These are phyloP conservation scores for Adrianichthys oophorus DNA, from an alignment of 2,797 vertebrate species.

Conservation along the genomic window DNA sequence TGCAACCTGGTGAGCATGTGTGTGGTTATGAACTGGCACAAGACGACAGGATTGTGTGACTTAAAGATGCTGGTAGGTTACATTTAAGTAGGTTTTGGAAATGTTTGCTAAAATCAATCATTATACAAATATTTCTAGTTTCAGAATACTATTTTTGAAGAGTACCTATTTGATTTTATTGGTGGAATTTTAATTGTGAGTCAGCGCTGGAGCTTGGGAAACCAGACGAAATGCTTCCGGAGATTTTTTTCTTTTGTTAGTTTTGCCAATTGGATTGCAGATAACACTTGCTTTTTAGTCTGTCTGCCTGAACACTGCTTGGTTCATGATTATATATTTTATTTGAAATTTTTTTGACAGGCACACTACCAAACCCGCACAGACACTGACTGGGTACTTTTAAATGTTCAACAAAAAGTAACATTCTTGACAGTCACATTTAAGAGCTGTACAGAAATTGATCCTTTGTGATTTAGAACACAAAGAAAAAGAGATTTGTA, in stretches of 20 bases:
- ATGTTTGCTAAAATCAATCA: slow-evolving; percentile 22
- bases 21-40: slow-evolving; percentile 20
- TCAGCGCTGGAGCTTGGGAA: background rate
- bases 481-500: slow-evolving; percentile 54
- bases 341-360: slow-evolving; percentile 11
- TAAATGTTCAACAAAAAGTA: slow-evolving; percentile 22
- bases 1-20: slow-evolving; percentile 38
- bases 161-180: slow-evolving; percentile 15
- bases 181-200: background rate
- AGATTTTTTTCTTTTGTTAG: slow-evolving; percentile 12
- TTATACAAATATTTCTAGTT: slow-evolving; percentile 10
- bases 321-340: slow-evolving; percentile 37
- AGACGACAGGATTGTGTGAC: slow-evolving; percentile 10
- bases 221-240: slow-evolving; percentile 8
- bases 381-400: slow-evolving; percentile 42
- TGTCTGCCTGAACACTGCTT: slow-evolving; percentile 30
- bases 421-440: slow-evolving; percentile 12
- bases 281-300: slow-evolving; percentile 17
- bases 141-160: slow-evolving; percentile 13
- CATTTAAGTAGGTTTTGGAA: slow-evolving; percentile 3
- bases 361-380: slow-evolving; percentile 4
- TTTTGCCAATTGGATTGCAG: slow-evolving; percentile 23
- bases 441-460: slow-evolving; percentile 40
- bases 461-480: slow-evolving; percentile 13
- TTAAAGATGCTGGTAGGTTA: slow-evolving; percentile 6